Evolutionary conservation across 1,140 invertebrate genomes (phyloP), one percentile per base, ranked within the genome.

Genomic region (Trichoplusia ni): DNA sequence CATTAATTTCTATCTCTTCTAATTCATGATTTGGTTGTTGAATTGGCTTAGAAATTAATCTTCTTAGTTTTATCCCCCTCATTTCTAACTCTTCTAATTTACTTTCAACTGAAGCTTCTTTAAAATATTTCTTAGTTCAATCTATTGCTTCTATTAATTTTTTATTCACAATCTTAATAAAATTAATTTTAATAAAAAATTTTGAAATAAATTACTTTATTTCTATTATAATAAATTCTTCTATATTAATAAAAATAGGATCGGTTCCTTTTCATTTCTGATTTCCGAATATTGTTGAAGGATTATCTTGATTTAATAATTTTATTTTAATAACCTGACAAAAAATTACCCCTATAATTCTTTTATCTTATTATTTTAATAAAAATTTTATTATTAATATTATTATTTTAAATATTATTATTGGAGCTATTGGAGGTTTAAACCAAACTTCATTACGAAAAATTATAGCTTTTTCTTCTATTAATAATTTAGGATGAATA

Each of bases 401-500:
- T 73, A 76, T 85, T 77, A 77, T 83, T 71, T 59, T 89, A 37
- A 86, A 85, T 66, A 74, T 75, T 40, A 69, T 91, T 67, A 38
- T 86, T 44, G 85, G 86, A 47, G 67, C 77, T 27, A 46, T 91
- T 40, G 77, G 82, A 62, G 84, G 91, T 9, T 59, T 92, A 69
- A 92, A 92, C 61, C 87, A 92, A 90, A 83, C 79, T 3, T 91
- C 85, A 7, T 23, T 92, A 53, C 86, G 90, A 37, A 92, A 91
- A 91, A 72, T 92, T 71, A 74, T 92, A 86, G 68, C 84, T 46
- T 92, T 85, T 77, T 92, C 91, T 27, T 92, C 91, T 2, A 92
- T 92, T 87, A 92, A 91, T 71, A 90, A 92, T 73, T 84, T 92
- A 81, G 83, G 84, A 9, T 92, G 91, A 91, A 88, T 92, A 87